phyloP scores from a whole-genome alignment of 2,888 invertebrate species.

The Acleris sparsana region DNA sequence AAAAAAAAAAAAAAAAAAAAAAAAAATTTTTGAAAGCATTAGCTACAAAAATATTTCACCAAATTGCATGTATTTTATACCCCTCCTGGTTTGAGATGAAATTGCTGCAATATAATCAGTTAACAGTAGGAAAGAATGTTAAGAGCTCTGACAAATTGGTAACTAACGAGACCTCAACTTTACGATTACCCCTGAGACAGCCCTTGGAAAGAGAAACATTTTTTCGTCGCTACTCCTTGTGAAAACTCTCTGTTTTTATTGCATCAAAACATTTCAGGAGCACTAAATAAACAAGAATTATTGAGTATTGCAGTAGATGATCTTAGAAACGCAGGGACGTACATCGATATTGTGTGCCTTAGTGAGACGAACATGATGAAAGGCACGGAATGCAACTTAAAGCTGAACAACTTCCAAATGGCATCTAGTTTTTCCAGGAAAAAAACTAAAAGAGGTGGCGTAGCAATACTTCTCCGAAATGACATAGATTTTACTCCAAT shows the following conservation, averaged over 20 bases:
- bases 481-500: neutral
- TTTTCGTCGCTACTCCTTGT: slow-evolving; percentile 4
- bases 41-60: too few relatives aligned
- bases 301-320: neutral
- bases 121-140: neutral
- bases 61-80: too few relatives aligned
- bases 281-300: slow-evolving; percentile 5
- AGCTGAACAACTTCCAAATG: neutral
- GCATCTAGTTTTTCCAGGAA: neutral
- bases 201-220: neutral
- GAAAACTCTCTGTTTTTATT: slow-evolving; percentile 1
- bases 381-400: slow-evolving; percentile 1
- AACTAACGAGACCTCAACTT: too few relatives aligned
- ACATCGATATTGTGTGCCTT: slow-evolving; percentile 1
- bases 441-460: slow-evolving; percentile 1
- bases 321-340: neutral
- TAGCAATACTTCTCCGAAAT: neutral
- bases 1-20: too few relatives aligned
- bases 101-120: neutral
- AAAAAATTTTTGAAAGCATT: too few relatives aligned
- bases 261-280: slow-evolving; percentile 5
- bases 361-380: slow-evolving; percentile 6
- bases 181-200: too few relatives aligned
- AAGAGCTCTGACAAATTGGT: too few relatives aligned
- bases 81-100: too few relatives aligned